Evolutionary conservation across 2,797 vertebrate species (phyloP), one percentile per base, ranked within the genome.

Genomic region (Cygnus olor): DNA sequence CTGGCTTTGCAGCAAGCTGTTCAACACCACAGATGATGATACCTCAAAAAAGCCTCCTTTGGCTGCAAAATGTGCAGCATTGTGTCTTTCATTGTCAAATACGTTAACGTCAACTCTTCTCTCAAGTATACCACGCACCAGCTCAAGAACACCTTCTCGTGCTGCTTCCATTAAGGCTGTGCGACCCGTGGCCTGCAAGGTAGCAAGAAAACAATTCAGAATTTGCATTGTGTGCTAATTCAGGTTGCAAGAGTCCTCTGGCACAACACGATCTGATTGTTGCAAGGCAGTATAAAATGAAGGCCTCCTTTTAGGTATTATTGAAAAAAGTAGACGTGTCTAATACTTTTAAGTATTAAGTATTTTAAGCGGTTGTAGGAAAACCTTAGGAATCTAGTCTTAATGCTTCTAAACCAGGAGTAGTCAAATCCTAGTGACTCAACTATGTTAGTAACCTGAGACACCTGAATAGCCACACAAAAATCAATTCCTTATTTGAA

Each of bases 1-100:
- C 36, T 53, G 40, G 32, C 63, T 94, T 68, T 87, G 80, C 64
- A 88, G 83, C 40, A 30, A 14, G 49, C 4, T 12, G 38, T 84
- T 85, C 79, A 56, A 51, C 4, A 20, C 56, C 27, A 54, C 12
- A 24, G 42, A 84, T 11, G 32, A 66, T 2, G 24, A 34, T 98
- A 99, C 99, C 98, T 99, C 98, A 82, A 99, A 98, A 93, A 97
- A 99, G 80, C 99, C 99, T 74, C 98, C 98, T 98, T 98, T 98
- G 85, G 99, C 99, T 9, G 99, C 99, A 10, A 99, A 99, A 97
- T 99, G 99, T 9, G 98, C 98, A 9, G 98, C 99, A 0, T 97
- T 97, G 91, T 97, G 96, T 82, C 98, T 97, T 11, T 98, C 97
- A 2, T 91, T 95, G 96, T 99, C 99, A 89, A 98, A 89, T 3